Base-by-base conservation (phyloP, 2,888 invertebrate species). In the Acleris emargana region DNA sequence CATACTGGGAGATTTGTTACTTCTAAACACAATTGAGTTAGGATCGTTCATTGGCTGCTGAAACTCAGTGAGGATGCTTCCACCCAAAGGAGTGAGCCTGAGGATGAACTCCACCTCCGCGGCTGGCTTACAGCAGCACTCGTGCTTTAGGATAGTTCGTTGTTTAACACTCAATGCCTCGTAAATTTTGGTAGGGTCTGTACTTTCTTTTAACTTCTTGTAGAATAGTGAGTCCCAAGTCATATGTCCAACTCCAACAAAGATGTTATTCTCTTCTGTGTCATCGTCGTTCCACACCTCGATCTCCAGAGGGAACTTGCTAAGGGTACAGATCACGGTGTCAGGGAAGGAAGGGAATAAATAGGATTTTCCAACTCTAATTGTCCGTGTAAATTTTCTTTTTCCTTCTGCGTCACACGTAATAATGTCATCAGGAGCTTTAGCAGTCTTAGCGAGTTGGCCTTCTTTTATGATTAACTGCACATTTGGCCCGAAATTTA, bases 361-460 rank as follows among this genome's bases (percentile, higher is more conserved):
- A 73, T 86, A 90, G 1, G 94, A 94, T 87, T 93, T 93, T 82
- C 94, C 85, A 67, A 89, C 79, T 89, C 93, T 78, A 78, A 93
- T 80, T 55, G 77, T 79, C 79, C 88, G 80, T 55, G 87, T 77
- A 82, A 83, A 91, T 76, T 86, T 84, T 72, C 82, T 82, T 64
- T 75, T 76, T 1, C 88, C 89, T 22, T 79, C 70, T 49, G 83
- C 83, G 61, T 89, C 86, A 45, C 78, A 79, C 72, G 81, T 81
- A 13, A 89, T 73, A 0, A 84, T 76, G 60, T 89, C 89, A 54
- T 90, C 90, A 66, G 77, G 77, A 17, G 70, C 77, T 1, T 71
- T 74, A 13, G 81, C 80, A 52, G 80, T 83, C 17, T 76, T 67
- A 13, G 86, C 87, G 54, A 93, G 72, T 69, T 90, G 90, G 20